Base-by-base conservation (phyloP, 1,140 invertebrate species). In the roundworm (Caenorhabditis elegans) region DNA sequence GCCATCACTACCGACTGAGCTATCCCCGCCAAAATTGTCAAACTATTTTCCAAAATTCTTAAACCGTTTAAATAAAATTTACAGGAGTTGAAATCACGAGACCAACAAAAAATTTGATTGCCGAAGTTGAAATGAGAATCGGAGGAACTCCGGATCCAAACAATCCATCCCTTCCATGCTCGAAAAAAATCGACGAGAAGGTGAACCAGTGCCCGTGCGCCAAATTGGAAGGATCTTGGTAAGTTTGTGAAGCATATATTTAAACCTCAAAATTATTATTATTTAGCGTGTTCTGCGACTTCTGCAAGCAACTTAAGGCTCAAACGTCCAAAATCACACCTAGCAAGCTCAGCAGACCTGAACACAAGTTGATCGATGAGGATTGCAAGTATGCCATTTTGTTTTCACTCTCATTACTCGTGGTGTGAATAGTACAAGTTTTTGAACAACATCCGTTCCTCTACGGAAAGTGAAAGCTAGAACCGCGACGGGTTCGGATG, bases 191-290 rank as follows among this genome's bases (percentile, higher is more conserved):
- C 34, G 88, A 89, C 65, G 87, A 90, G 51, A 90, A 89, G 53
- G 89, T 90, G 11, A 89, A 89, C 70, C 87, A 88, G 76, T 89
- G 88, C 75, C 88, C 88, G 0, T 89, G 88, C 80, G 87, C 88
- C 19, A 90, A 90, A 51, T 81, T 87, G 19, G 88, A 89, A 46
- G 88, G 88, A 47, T 83, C 88, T 46, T 89, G 88, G 88, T 89
- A 60, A n/a, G n/a, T 47, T n/a, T 26, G 11, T 4, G 4, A 1
- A 26, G 11, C 3, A 43, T 19, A 5, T 39, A 47, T 1, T 3
- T 55, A 3, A 8, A 43, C 19, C 48, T 43, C 19, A 19, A 43
- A 53, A 19, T 11, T 47, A 83, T 43, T 43, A 15, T 15, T 8
- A 43, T 89, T 76, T 48, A 89, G 88, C 78, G 85, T 89, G 13